These are phyloP conservation scores for Aporophyla lueneburgensis DNA, from an alignment of 2,888 invertebrate genomes.

Conservation along the genomic window DNA sequence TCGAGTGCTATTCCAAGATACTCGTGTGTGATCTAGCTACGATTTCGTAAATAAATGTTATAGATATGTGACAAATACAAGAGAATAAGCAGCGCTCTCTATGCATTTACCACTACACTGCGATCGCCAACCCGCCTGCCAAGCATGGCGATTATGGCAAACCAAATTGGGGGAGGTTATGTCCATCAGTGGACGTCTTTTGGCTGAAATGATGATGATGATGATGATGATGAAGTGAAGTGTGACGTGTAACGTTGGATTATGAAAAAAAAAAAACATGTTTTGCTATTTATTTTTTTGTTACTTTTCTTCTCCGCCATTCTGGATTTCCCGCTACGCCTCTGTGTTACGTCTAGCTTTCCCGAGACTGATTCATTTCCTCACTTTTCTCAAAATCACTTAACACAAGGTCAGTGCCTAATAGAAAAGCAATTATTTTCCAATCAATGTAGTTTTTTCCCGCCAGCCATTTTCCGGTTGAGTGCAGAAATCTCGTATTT, in stretches of 20 bases:
- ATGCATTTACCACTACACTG: too few species aligned
- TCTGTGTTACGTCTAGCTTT: not conserved
- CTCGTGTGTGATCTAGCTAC: not conserved
- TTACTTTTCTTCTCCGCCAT: not conserved
- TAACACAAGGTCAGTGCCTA: conserved; percentile 24
- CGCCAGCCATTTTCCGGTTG: conserved; percentile 46
- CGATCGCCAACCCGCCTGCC: too few species aligned
- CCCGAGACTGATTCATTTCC: conserved; percentile 6
- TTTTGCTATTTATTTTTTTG: not conserved
- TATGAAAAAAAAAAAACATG: not conserved
- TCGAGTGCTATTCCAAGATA: too few species aligned
- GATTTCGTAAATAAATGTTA: not conserved
- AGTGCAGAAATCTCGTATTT: conserved; percentile 35
- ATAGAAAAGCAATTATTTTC: conserved; percentile 24
- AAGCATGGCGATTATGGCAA: too few species aligned
- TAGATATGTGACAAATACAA: not conserved
- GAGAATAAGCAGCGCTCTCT: too few species aligned
- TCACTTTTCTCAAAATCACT: conserved; percentile 19
- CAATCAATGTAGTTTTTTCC: conserved; percentile 35
- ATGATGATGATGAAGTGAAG: too few species aligned
- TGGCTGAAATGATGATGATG: too few species aligned
- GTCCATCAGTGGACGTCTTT: too few species aligned
- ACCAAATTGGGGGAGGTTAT: too few species aligned
- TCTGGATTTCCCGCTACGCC: too few species aligned
- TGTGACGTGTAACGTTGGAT: not conserved